Percentiles rank a stretch among this genome's conserved stretches.
These are phyloP conservation scores for Oikopleura vanhoeffeni DNA, from an alignment of 23 tunicate species.

Conservation along the genomic window DNA sequence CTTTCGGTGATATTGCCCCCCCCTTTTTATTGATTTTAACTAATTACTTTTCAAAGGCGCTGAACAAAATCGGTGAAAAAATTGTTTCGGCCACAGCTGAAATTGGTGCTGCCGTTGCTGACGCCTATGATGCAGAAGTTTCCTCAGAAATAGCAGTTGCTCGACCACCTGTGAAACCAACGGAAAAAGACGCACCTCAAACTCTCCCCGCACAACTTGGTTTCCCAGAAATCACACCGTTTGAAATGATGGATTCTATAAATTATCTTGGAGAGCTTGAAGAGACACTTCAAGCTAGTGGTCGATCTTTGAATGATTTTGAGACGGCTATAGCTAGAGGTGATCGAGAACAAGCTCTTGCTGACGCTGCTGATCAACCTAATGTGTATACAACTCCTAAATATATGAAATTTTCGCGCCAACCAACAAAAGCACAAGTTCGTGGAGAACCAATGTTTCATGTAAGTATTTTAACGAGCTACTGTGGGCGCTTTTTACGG, in stretches of 20 bases:
- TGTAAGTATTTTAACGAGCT: too few species aligned
- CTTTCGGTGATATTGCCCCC: too few species aligned
- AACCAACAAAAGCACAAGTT: neutral
- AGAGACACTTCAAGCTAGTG: neutral
- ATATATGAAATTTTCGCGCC: neutral
- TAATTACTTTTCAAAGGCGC: too few species aligned
- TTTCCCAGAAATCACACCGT: neutral
- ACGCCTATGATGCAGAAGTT: neutral
- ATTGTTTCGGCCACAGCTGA: neutral
- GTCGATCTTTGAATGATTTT: neutral
- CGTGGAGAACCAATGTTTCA: neutral
- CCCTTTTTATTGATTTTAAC: too few species aligned
- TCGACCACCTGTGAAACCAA: neutral
- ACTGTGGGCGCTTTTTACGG: too few species aligned
- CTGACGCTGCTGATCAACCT: neutral
- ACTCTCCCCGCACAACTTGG: neutral
- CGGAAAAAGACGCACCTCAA: neutral
- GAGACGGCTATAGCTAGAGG: neutral
- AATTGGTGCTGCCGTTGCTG: constrained; percentile 3
- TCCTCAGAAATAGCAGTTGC: neutral
- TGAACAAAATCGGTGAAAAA: too few species aligned
- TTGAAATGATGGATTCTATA: neutral
- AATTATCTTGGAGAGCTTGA: neutral
- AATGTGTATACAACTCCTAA: neutral
- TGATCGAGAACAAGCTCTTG: neutral